These are phyloP conservation scores for Alectura lathami DNA, from an alignment of 2,113 vertebrate species.

Conservation along the genomic window DNA sequence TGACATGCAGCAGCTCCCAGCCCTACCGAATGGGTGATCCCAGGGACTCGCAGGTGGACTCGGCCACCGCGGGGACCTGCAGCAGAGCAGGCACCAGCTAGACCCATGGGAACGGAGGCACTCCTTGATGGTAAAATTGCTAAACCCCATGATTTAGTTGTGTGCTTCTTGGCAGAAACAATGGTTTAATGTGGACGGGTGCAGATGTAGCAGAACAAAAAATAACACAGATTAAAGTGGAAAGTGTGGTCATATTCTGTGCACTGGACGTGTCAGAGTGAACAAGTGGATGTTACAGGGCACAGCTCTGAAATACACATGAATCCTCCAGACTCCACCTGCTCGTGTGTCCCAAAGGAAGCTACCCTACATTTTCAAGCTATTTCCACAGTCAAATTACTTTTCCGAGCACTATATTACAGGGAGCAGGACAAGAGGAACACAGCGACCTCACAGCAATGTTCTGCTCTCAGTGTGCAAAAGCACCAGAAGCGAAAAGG, in stretches of 20 bases:
- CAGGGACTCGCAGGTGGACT: neutral
- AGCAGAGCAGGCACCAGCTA: accelerated
- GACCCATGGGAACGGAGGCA: neutral
- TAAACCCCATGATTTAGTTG: neutral
- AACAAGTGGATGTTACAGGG: neutral
- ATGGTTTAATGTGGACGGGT: neutral
- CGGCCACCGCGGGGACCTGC: neutral
- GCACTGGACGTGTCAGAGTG: accelerated
- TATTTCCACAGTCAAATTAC: neutral
- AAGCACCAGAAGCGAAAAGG: accelerated
- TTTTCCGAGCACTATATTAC: neutral
- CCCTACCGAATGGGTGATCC: neutral
- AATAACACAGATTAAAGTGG: neutral
- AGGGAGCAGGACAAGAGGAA: neutral
- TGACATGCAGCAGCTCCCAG: neutral
- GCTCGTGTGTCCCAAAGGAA: neutral
- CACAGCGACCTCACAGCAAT: neutral
- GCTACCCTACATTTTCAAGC: neutral
- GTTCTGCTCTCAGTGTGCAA: neutral
- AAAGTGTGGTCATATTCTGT: neutral
- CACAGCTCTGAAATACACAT: neutral
- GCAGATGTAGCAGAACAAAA: neutral
- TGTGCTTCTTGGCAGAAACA: neutral
- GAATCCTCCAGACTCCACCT: neutral
- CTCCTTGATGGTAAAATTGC: neutral